Percentiles rank a stretch among this genome's conserved stretches.
Evolutionary conservation across 2,113 vertebrate species (phyloP).

Genomic region (Poecilia latipinna): DNA sequence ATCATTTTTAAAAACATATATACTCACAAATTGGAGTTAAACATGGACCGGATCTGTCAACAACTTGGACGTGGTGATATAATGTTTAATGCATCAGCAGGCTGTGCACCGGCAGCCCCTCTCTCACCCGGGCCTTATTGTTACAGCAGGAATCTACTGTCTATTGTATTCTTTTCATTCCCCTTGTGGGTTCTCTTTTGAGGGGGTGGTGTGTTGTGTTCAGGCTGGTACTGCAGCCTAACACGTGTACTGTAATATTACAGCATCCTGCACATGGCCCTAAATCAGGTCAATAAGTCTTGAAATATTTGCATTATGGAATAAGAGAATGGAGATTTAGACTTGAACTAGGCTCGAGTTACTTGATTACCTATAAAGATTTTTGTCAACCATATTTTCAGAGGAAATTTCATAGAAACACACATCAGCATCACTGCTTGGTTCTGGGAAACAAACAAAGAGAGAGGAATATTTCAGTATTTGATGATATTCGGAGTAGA

Average conservation of each 20-base stretch:
- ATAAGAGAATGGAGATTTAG: constrained; percentile 84
- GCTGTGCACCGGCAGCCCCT: constrained; percentile 44
- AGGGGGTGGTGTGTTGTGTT: constrained; percentile 60
- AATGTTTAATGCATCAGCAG: constrained; percentile 64
- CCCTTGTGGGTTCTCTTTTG: constrained; percentile 52
- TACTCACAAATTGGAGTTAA: constrained; percentile 50
- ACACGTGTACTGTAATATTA: constrained; percentile 59
- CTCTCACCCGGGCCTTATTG: constrained; percentile 63
- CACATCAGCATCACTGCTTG: neutral
- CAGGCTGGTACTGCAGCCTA: constrained; percentile 54
- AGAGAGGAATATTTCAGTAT: constrained; percentile 33
- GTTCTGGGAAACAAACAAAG: neutral
- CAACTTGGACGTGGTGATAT: constrained; percentile 61
- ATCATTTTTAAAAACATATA: constrained; percentile 34
- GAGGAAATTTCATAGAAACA: neutral
- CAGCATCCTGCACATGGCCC: constrained; percentile 19
- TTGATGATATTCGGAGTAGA: constrained; percentile 43
- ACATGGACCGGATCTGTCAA: constrained; percentile 47
- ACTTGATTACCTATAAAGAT: constrained; percentile 78
- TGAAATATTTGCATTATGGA: constrained; percentile 79
- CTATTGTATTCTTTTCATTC: constrained; percentile 62
- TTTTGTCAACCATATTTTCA: constrained; percentile 39
- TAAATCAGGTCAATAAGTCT: constrained; percentile 58
- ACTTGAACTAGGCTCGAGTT: constrained; percentile 79
- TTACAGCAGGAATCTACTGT: constrained; percentile 58